Percentiles rank a stretch among this genome's conserved stretches.
phyloP scores from a whole-genome alignment of 2,888 invertebrate genomes.

The Quadriops clusia region DNA sequence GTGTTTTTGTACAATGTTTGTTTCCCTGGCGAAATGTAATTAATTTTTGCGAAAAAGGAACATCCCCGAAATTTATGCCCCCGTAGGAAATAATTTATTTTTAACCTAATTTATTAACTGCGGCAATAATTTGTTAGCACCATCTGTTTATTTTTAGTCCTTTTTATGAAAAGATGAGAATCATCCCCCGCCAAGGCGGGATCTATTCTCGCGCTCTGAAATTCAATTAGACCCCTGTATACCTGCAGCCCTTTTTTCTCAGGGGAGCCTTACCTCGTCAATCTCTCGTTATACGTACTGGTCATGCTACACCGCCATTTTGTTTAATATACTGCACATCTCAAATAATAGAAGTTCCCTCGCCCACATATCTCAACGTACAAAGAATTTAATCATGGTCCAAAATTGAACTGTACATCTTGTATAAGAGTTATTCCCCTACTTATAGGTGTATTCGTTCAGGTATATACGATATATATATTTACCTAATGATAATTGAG shows the following conservation, averaged over 20 bases:
- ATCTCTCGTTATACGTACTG: slow-evolving; percentile 17
- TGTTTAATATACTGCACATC: slow-evolving; percentile 19
- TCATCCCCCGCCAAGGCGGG: slow-evolving; percentile 12
- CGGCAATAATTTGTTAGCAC: slow-evolving; percentile 2
- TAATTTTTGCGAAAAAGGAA: no score
- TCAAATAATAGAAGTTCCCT: slow-evolving; percentile 18
- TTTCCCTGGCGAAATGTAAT: no score
- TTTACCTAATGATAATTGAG: no score
- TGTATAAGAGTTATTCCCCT: slow-evolving; percentile 11
- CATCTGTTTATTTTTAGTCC: slow-evolving; percentile 15
- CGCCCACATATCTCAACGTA: slow-evolving; percentile 17
- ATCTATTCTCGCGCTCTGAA: no score
- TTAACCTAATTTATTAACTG: no score
- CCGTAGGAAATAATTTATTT: no score
- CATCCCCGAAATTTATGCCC: no score
- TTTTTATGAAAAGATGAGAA: slow-evolving; percentile 9
- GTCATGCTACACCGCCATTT: slow-evolving; percentile 23
- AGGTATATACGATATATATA: neutral
- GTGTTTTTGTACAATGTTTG: no score
- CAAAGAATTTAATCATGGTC: slow-evolving; percentile 19
- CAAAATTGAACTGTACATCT: slow-evolving; percentile 21
- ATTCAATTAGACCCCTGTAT: slow-evolving; percentile 18
- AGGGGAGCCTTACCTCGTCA: slow-evolving; percentile 11
- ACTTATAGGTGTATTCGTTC: slow-evolving; percentile 8
- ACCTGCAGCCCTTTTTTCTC: slow-evolving; percentile 13